Evolutionary conservation across 2,113 vertebrate genomes (phyloP), one percentile per base, ranked within the genome.

Genomic region (Pogonocichla stellata): DNA sequence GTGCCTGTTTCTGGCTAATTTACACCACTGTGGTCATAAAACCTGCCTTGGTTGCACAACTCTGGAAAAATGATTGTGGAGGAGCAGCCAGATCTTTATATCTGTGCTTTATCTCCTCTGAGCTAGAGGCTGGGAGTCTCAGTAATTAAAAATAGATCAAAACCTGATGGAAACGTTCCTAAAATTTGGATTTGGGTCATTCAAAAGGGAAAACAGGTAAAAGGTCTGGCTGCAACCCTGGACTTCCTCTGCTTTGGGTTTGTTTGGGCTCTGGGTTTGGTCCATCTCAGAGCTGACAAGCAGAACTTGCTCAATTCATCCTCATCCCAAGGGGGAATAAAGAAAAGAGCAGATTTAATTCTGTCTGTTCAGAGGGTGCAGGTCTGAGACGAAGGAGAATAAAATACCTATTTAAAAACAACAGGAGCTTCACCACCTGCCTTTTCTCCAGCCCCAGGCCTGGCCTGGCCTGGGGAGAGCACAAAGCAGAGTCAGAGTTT

Each of bases 201-300:
- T 60, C 5, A 7, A n/a, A 57, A 88, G 25, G 34, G 65, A 60
- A 81, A 75, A 19, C 47, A 88, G 85, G 92, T 92, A 20, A 48
- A 48, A 71, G 53, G 34, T 67, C 84, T 82, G 70, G 57, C 71
- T 83, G 34, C 28, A 65, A 0, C n/a, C 22, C 31, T 34, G 56
- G 28, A 45, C 60, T 90, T 92, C 82, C 88, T 80, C 31, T 61
- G 29, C 20, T 48, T 38, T 45, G 84, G 54, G 64, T 78, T 45
- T 94, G 90, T 93, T 92, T 95, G 72, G n/a, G 48, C 22, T 90
- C 92, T 92, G 72, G 64, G 43, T 72, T 80, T 74, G 79, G n/a
- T 86, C 80, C 80, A 65, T 84, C 79, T 57, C 28, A 75, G 88
- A 86, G 43, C 57, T 84, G 93, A 90, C 93, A 94, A 33, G 72